Evolutionary conservation across 2,113 vertebrate species (phyloP).

Genomic region (Hyaena hyaena): DNA sequence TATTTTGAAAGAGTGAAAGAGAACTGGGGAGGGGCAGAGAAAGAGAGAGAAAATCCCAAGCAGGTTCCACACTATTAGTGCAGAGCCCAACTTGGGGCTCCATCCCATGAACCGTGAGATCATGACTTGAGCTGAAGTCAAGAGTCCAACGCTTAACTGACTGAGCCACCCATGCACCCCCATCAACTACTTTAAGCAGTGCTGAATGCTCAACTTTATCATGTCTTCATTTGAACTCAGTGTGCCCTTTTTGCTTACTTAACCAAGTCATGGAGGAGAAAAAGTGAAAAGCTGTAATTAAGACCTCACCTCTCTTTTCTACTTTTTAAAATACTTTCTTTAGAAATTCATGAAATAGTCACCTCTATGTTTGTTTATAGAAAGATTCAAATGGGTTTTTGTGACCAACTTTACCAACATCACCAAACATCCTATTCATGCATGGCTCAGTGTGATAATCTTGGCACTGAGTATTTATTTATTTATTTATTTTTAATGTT

Average conservation of each 20-base stretch:
- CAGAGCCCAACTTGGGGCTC: too few species aligned
- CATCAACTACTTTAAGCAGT: background rate
- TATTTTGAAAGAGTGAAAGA: too few species aligned
- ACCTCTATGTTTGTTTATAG: background rate
- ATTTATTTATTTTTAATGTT: too few species aligned
- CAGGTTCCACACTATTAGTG: too few species aligned
- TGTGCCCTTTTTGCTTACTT: background rate
- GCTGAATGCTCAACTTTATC: background rate
- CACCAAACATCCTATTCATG: background rate
- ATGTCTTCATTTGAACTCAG: background rate
- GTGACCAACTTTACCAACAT: background rate
- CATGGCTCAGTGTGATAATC: background rate
- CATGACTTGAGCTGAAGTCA: too few species aligned
- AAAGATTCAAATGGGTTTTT: background rate
- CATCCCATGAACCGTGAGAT: too few species aligned
- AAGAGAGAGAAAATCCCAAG: too few species aligned
- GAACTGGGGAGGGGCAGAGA: too few species aligned
- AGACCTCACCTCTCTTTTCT: background rate
- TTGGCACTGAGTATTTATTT: background rate
- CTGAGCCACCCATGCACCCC: too few species aligned
- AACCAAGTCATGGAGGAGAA: background rate
- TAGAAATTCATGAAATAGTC: background rate
- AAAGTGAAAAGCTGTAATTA: background rate
- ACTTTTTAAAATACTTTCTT: background rate
- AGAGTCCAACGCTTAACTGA: too few species aligned